A percentile compares a stretch with the other conserved stretches of the same genome.
phyloP scores from a whole-genome alignment of 2,888 invertebrate genomes.

The Hemaris fuciformis region DNA sequence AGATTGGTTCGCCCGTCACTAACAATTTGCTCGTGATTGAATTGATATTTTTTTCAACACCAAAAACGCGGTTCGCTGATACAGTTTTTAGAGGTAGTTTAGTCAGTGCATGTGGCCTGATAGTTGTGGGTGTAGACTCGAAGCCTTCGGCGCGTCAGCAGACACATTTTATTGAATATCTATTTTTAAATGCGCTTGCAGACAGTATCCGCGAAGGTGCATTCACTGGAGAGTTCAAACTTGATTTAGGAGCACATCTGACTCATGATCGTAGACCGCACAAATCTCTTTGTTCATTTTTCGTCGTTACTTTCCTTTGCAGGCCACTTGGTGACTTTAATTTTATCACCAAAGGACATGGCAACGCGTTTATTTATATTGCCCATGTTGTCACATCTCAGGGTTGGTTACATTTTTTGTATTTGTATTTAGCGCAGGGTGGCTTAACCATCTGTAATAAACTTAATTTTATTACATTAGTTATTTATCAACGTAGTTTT shows the following conservation, averaged over 20 bases:
- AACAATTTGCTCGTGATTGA: slow-evolving; percentile 26
- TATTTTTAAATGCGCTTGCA: slow-evolving; percentile 1
- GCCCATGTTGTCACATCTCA: neutral
- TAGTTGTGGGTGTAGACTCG: neutral
- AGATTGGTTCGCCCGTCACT: slow-evolving; percentile 21
- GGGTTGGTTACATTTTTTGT: neutral
- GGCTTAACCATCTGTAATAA: neutral
- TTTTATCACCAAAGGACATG: slow-evolving; percentile 19
- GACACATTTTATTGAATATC: neutral
- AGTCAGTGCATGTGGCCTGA: neutral
- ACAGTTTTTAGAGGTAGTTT: slow-evolving; percentile 1
- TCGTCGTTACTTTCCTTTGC: neutral
- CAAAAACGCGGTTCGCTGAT: neutral
- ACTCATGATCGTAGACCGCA: neutral
- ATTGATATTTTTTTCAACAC: slow-evolving; percentile 18
- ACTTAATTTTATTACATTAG: no score
- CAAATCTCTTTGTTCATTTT: slow-evolving; percentile 2
- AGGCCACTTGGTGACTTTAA: slow-evolving; percentile 16
- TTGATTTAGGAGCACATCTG: slow-evolving; percentile 4
- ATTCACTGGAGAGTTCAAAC: neutral
- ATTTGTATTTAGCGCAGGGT: neutral
- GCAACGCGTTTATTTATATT: neutral
- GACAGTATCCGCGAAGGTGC: neutral
- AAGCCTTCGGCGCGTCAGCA: neutral
- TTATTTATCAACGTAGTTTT: neutral